Evolutionary conservation across 2,797 vertebrate species (phyloP).

Genomic region (Typhlichthys eigenmanni): DNA sequence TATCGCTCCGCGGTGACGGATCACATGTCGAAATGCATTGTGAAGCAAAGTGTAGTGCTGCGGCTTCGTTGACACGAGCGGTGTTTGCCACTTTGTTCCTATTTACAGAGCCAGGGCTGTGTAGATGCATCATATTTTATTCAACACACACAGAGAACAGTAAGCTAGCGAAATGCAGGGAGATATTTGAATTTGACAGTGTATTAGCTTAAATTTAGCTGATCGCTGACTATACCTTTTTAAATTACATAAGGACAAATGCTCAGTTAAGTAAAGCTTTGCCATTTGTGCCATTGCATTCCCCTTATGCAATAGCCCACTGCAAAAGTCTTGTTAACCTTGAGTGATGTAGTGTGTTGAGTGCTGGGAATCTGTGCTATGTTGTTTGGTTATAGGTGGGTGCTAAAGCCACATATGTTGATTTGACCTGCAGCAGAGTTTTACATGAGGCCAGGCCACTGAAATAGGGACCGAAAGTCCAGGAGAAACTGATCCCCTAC

Average conservation of each 20-base stretch:
- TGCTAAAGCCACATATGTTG: slow-evolving; percentile 15
- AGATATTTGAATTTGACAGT: too few relatives aligned
- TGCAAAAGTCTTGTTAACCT: slow-evolving; percentile 14
- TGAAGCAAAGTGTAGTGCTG: too few relatives aligned
- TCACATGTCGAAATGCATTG: too few relatives aligned
- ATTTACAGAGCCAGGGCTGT: too few relatives aligned
- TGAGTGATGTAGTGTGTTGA: slow-evolving; percentile 11
- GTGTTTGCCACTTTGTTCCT: too few relatives aligned
- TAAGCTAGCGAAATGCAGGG: too few relatives aligned
- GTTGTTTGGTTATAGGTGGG: slow-evolving; percentile 12
- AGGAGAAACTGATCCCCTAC: not conserved
- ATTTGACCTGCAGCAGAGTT: slow-evolving; percentile 12
- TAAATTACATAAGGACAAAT: not conserved
- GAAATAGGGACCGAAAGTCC: slow-evolving; percentile 19
- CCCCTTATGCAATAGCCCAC: not conserved
- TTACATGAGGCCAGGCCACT: slow-evolving; percentile 7
- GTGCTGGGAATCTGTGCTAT: slow-evolving; percentile 33
- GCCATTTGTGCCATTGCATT: not conserved
- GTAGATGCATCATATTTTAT: too few relatives aligned
- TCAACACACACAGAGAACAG: too few relatives aligned
- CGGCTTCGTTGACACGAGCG: too few relatives aligned
- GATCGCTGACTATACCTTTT: too few relatives aligned
- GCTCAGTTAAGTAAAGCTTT: not conserved
- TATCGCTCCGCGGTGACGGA: too few relatives aligned
- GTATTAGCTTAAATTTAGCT: too few relatives aligned